Evolutionary conservation across 1,140 invertebrate genomes (phyloP).

Genomic region (Calycopis cecrops): DNA sequence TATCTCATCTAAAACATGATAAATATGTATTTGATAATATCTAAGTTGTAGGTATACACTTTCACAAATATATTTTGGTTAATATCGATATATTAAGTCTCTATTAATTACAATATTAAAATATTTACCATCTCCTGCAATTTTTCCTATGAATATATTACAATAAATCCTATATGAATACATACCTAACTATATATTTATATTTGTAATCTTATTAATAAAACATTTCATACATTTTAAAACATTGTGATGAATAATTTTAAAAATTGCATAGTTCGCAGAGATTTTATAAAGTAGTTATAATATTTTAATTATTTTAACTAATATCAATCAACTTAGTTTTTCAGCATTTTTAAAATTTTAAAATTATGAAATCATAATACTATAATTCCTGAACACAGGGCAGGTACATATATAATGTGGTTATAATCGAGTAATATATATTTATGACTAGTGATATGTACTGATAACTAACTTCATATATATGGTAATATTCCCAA

Average conservation of each 20-base stretch:
- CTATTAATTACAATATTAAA: too few relatives aligned
- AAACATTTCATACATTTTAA: slow-evolving; percentile 32
- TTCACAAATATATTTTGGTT: too few relatives aligned
- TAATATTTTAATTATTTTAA: slow-evolving; percentile 41
- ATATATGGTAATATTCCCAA: slow-evolving; percentile 16
- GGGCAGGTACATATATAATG: slow-evolving; percentile 59
- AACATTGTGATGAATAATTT: slow-evolving; percentile 2
- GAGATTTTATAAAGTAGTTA: too few relatives aligned
- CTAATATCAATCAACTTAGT: slow-evolving; percentile 10
- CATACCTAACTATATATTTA: neutral
- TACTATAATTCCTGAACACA: slow-evolving; percentile 64
- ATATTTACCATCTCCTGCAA: too few relatives aligned
- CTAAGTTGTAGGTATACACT: too few relatives aligned
- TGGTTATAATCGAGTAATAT: slow-evolving; percentile 40
- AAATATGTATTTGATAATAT: slow-evolving; percentile 2
- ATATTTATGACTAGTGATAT: slow-evolving; percentile 71
- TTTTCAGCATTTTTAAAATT: neutral
- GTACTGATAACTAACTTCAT: slow-evolving; percentile 50
- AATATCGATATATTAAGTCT: too few relatives aligned
- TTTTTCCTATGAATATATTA: too few relatives aligned
- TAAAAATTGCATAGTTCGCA: neutral
- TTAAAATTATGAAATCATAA: slow-evolving; percentile 37
- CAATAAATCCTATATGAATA: too few relatives aligned
- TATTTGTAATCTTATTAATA: slow-evolving; percentile 12
- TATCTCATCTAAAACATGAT: slow-evolving; percentile 5